phyloP scores from a whole-genome alignment of 2,797 vertebrate genomes.

The Petrocephalus schoutedeni region DNA sequence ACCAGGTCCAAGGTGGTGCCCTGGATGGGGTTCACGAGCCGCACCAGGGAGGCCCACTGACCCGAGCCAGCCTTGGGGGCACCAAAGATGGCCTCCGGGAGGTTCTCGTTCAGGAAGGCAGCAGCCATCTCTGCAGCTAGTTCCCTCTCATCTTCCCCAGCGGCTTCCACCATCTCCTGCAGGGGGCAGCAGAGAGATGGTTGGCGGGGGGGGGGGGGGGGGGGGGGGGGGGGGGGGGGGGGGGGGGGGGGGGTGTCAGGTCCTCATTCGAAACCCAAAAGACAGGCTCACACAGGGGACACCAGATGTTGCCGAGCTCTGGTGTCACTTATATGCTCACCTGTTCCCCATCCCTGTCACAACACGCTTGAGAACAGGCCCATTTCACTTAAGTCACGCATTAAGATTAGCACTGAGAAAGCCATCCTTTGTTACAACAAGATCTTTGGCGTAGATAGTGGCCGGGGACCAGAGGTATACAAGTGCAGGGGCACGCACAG shows the following conservation, averaged over 20 bases:
- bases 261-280: background rate
- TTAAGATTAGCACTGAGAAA: background rate
- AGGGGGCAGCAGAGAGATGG: background rate
- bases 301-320: background rate
- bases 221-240: too few relatives aligned
- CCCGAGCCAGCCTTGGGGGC: constrained; percentile 93
- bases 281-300: background rate
- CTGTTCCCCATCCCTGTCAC: background rate
- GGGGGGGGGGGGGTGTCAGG: background rate
- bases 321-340: background rate
- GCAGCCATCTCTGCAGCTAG: constrained; percentile 97
- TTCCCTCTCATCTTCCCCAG: constrained; percentile 92
- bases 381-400: background rate
- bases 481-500: background rate
- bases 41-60: constrained; percentile 94
- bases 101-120: constrained; percentile 93
- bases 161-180: constrained; percentile 98
- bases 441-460: background rate
- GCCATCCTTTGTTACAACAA: background rate
- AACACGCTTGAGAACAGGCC: background rate
- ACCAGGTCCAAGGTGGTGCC: constrained; percentile 87
- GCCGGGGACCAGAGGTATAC: background rate
- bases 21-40: constrained; percentile 93
- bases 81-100: constrained; percentile 94
- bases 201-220: too few relatives aligned